A percentile compares a stretch with the other conserved stretches of the same genome.
Conservation (phyloP, 1,140 invertebrate genomes). For the Hesperophylax magnus region DNA sequence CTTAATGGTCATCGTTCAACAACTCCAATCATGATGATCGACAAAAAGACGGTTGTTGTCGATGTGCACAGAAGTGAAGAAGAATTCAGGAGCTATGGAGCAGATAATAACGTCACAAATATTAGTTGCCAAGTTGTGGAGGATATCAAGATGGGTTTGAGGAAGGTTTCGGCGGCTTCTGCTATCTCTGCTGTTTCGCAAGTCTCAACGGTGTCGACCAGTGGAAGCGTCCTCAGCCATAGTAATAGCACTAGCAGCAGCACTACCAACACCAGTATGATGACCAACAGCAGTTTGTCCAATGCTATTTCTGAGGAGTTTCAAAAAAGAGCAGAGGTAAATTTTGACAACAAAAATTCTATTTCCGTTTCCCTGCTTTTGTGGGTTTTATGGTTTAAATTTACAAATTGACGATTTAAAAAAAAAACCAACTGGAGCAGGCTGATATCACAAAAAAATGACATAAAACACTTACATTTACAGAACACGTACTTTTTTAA, state of each 20-base stretch:
- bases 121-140: constrained; percentile 50
- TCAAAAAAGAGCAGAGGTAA: constrained; percentile 76
- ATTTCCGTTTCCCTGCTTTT: not conserved
- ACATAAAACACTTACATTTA: no score
- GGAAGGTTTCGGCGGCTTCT: constrained; percentile 11
- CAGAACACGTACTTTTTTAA: no score
- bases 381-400: no score
- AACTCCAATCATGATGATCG: constrained; percentile 57
- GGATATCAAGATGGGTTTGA: constrained; percentile 20
- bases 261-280: constrained; percentile 68
- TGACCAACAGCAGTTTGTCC: constrained; percentile 61
- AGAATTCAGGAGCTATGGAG: constrained; percentile 44
- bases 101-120: constrained; percentile 52
- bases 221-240: constrained; percentile 42
- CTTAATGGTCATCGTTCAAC: constrained; percentile 32
- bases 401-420: no score
- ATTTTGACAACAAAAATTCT: not conserved
- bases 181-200: no score
- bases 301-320: constrained; percentile 77
- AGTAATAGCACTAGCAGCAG: constrained; percentile 58
- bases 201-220: constrained; percentile 36
- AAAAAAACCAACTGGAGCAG: no score
- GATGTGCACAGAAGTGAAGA: constrained; percentile 72
- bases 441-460: no score
- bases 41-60: constrained; percentile 75